Evolutionary conservation across 2,888 invertebrate species (phyloP), one percentile per base, ranked within the genome.

Genomic region (Athrips mouffetella): DNA sequence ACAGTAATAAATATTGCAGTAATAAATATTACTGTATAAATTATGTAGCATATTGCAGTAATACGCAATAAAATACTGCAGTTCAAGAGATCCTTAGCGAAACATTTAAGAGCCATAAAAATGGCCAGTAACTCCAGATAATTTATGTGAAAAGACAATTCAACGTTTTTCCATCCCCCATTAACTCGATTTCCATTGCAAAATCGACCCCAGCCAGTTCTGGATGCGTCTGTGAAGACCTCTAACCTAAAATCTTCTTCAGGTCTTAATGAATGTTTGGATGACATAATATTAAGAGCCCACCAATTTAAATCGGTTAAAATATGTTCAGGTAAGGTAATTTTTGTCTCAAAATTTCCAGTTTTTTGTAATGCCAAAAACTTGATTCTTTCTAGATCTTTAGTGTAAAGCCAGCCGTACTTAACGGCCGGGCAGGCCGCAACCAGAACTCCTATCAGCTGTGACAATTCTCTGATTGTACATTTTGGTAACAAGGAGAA

Each of bases 371-470:
- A n/a, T 3, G 30, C 30, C 0, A 44, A 2, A 30, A 5, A 44
- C 20, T 44, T 44, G 8, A 18, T 16, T 0, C 44, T 7, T 44
- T 41, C 44, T 2, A 44, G 6, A 1, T 11, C 20, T n/a, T 44
- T 44, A 0, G 52, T 58, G 23, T 55, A 53, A 0, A 50, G 11
- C 52, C 35, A 50, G 7, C 57, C 50, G 21, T 57, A 54, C 3
- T 20, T 46, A 0, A 45, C 23, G 1, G 53, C 57, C 11, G 53
- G 53, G n/a, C 53, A 57, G 8, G 45, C 53, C 1, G 52, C 21
- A 3, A 31, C 39, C 3, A 57, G 31, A 10, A 13, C 27, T 7
- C 57, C 54, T 8, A 57, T 45, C 0, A 57, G n/a, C 3, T 53
- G 50, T 5, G 53, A 46, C 2, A 49, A 52, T 8, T 50, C 42